Conservation (phyloP, 2,113 vertebrate genomes). For the Mesocricetus auratus region DNA sequence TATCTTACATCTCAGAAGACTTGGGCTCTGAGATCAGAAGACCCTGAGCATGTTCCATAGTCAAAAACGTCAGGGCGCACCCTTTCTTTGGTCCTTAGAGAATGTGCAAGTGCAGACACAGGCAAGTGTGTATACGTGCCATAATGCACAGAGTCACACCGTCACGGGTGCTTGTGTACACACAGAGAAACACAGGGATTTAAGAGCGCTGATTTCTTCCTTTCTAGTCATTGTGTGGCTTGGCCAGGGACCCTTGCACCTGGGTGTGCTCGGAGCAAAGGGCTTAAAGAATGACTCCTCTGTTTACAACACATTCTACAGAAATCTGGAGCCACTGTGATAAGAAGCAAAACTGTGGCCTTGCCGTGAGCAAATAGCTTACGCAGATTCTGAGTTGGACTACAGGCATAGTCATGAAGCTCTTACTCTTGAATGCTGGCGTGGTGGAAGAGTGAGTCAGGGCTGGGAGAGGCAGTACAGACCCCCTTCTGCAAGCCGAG, state of each 20-base stretch:
- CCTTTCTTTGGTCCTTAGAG: neutral
- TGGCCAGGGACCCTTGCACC: neutral
- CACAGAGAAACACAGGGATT: neutral
- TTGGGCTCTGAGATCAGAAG: neutral
- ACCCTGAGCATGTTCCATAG: neutral
- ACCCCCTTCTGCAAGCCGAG: neutral
- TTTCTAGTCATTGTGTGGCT: neutral
- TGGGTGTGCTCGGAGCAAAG: slow-evolving; percentile 90
- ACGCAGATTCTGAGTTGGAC: neutral
- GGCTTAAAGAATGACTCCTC: slow-evolving; percentile 83
- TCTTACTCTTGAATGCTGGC: neutral
- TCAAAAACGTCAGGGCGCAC: neutral
- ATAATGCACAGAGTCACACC: too few species aligned
- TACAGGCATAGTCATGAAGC: neutral
- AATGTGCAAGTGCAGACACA: too few species aligned
- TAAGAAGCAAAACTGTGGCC: neutral
- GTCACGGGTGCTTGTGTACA: neutral
- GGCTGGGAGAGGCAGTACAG: neutral
- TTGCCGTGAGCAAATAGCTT: neutral
- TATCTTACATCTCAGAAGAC: neutral
- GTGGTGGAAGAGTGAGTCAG: neutral
- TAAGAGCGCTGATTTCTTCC: neutral
- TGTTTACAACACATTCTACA: slow-evolving; percentile 92
- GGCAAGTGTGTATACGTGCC: neutral
- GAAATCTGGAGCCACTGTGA: slow-evolving; percentile 48